These are phyloP conservation scores for Sarcophaga carnaria DNA, from an alignment of 2,888 invertebrate genomes.

Conservation along the genomic window DNA sequence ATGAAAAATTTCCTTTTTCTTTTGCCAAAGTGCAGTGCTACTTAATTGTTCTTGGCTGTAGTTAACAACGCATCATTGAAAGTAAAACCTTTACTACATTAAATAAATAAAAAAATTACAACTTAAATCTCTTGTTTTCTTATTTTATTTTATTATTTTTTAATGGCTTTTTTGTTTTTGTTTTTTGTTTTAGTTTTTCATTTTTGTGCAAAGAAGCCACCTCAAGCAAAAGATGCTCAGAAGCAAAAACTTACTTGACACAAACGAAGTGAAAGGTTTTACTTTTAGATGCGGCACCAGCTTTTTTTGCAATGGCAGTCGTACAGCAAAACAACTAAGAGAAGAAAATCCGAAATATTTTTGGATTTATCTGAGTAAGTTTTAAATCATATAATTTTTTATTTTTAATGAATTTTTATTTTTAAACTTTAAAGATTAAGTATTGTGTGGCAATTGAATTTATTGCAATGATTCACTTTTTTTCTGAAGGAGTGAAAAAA, in stretches of 20 bases:
- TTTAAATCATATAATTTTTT: constrained; percentile 13
- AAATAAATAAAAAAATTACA: neutral
- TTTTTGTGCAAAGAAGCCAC: constrained; percentile 48
- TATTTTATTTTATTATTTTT: neutral
- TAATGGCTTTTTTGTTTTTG: neutral
- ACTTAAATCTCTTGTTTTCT: constrained; percentile 41
- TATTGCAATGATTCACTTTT: constrained; percentile 22
- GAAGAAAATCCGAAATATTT: neutral
- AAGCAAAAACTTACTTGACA: constrained; percentile 42
- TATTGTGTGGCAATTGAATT: neutral
- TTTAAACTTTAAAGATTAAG: constrained; percentile 18
- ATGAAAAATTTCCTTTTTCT: too few species aligned
- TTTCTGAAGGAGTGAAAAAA: too few species aligned
- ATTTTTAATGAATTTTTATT: constrained; percentile 49
- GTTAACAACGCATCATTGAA: constrained; percentile 26
- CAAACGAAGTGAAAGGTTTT: constrained; percentile 61
- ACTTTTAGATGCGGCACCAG: neutral
- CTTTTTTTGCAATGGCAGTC: neutral
- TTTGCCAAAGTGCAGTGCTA: neutral
- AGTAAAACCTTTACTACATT: constrained; percentile 50
- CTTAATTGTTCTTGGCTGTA: constrained; percentile 6
- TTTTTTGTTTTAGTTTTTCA: neutral
- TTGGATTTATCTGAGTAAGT: constrained; percentile 27
- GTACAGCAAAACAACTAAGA: neutral
- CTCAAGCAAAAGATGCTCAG: constrained; percentile 40